phyloP scores from a whole-genome alignment of 2,797 vertebrate genomes.

The Falco biarmicus region DNA sequence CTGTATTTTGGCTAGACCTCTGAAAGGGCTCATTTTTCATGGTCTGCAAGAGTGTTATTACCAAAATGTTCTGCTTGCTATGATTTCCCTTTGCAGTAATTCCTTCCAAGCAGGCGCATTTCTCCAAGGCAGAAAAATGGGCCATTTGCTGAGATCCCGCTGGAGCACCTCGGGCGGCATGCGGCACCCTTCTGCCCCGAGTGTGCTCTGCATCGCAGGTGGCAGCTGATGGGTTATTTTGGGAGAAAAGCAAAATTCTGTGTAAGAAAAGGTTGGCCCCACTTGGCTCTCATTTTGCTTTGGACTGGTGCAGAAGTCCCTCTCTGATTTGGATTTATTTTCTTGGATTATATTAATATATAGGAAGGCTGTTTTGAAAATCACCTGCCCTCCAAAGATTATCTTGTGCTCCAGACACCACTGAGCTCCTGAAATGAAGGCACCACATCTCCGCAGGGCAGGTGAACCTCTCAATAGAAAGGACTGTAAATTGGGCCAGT shows the following conservation, averaged over 20 bases:
- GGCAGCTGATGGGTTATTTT: not conserved
- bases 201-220: not conserved
- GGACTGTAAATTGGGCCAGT: not conserved
- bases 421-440: not conserved
- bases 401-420: not conserved
- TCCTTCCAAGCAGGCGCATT: not conserved
- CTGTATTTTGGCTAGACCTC: not conserved
- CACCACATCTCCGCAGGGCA: not conserved
- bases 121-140: not conserved
- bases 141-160: not conserved
- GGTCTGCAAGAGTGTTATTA: rapidly evolving
- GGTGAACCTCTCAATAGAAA: not conserved
- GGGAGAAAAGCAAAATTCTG: not conserved
- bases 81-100: rapidly evolving
- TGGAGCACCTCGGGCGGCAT: rapidly evolving
- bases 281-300: not conserved
- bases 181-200: not conserved
- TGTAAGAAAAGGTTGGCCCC: not conserved
- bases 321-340: not conserved
- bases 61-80: not conserved
- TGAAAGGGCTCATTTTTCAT: not conserved
- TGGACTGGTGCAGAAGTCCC: not conserved
- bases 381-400: not conserved
- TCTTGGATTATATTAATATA: not conserved
- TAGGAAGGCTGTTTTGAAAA: not conserved